Base-by-base conservation (phyloP, 2,797 vertebrate genomes). In the Enteromius viviparus region DNA sequence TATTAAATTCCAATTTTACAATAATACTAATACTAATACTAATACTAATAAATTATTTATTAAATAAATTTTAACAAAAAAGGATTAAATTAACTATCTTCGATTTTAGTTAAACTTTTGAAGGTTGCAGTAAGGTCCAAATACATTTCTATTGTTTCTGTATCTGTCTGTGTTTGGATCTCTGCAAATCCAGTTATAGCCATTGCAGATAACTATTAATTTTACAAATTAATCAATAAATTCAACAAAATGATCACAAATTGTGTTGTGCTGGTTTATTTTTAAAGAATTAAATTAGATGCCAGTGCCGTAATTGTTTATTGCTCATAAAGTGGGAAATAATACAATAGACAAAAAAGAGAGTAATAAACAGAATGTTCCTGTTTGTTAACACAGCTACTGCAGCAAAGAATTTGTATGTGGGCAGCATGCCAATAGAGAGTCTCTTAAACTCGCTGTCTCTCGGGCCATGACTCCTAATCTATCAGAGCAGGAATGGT, bases 331-430 rank as follows among this genome's bases (percentile, higher is more conserved):
- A 32, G 2, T 32, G 14, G 45, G 8, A n/a, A 53, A 53, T 5
- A 4, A 75, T 34, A 34, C 11, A 55, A 55, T 32, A 58, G 3
- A 64, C 29, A 40, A n/a, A 68, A 68, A 70, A 62, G 37, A 60
- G 4, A 62, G 42, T 45, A 45, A 49, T 23, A 78, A 80, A 82
- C 19, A 29, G 53, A 66, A 3, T 81, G 32, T 42, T 78, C 65
- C 71, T 84, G 42, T 77, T 78, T 81, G 58, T 47, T 71, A 84
- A 81, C 74, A 40, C 17, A 19, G n/a, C 53, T 40, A 26, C 68
- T 80, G 42, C 49, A 76, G 64, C 66, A 81, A 74, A 29, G 34
- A 45, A 83, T 80, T 51, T 83, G 23, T 69, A 74, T 84, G 29
- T 83, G 84, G 72, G 65, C 68, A 76, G 65, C 74, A 71, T 71